Evolutionary conservation across 2,888 invertebrate genomes (phyloP), one percentile per base, ranked within the genome.

Genomic region (Ceramica pisi): DNA sequence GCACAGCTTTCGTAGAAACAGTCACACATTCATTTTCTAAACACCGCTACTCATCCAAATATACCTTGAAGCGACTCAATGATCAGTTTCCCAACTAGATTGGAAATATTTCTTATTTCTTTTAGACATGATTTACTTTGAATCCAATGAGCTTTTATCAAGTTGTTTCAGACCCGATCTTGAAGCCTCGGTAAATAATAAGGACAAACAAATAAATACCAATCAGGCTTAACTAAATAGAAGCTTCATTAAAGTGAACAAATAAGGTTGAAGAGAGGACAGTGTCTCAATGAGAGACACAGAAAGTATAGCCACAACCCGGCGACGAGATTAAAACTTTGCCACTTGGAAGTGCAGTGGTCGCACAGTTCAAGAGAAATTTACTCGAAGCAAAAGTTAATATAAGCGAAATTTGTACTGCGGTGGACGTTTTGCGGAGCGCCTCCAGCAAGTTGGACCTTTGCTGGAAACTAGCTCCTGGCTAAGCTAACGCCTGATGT

Each of bases 351-450:
- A 94, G 92, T 93, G 94, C 93, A 93, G 89, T 92, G 93, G 93
- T 92, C 92, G 92, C 90, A 85, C 92, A 90, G 92, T 90, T 90
- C 90, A 91, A 93, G 92, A 91, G 92, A 94, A 95, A 94, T 94
- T 94, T 92, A 94, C 93, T 93, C 90, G 82, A 89, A 92, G 91
- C 92, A 94, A 94, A 95, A 95, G 94, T 95, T 95, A 94, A 95
- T 94, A 94, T 93, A 94, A 94, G 93, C 93, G 90, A 94, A 95
- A 94, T 94, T 94, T 93, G 94, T 94, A 92, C 91, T 92, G 92
- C 90, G 91, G 93, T 90, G 82, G 87, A 90, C 90, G 92, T 93
- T 93, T 92, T 91, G 92, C 87, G 89, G 91, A 86, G 72, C 86
- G 86, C 85, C 84, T 88, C 86, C 85, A 81, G 86, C 85, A 89